A percentile compares a stretch with the other conserved stretches of the same genome.
Conservation (phyloP, 2,113 vertebrate genomes). For the Notechis scutatus region DNA sequence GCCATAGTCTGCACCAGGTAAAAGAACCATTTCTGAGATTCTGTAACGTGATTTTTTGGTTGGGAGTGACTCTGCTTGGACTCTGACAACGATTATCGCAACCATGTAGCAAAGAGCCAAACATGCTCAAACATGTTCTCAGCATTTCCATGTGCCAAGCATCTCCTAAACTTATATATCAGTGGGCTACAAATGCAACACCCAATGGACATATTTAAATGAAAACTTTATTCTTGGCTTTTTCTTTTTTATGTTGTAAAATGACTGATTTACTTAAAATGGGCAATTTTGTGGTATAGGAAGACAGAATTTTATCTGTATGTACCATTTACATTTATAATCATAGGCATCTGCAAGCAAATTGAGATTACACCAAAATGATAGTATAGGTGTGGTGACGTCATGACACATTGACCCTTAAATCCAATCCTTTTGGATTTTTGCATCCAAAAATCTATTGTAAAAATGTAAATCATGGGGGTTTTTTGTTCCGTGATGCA, state of each 20-base stretch:
- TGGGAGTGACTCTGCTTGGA: background rate
- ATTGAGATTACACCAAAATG: background rate
- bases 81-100: background rate
- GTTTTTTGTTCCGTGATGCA: background rate
- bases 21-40: background rate
- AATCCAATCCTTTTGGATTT: background rate
- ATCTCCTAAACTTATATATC: background rate
- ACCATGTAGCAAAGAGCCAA: background rate
- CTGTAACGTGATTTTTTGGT: background rate
- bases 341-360: background rate
- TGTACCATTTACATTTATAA: slow-evolving; percentile 10
- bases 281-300: slow-evolving; percentile 28
- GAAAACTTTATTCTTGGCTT: background rate
- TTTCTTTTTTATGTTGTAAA: background rate
- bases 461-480: background rate
- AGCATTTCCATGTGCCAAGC: background rate
- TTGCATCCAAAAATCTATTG: background rate
- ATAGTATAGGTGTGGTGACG: background rate
- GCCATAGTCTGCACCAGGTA: background rate
- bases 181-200: background rate
- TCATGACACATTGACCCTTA: background rate
- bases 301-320: slow-evolving; percentile 11
- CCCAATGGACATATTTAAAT: background rate
- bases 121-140: background rate
- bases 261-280: slow-evolving; percentile 12